phyloP scores from a whole-genome alignment of 2,888 invertebrate genomes.

The Fissipunctia ypsillon region DNA sequence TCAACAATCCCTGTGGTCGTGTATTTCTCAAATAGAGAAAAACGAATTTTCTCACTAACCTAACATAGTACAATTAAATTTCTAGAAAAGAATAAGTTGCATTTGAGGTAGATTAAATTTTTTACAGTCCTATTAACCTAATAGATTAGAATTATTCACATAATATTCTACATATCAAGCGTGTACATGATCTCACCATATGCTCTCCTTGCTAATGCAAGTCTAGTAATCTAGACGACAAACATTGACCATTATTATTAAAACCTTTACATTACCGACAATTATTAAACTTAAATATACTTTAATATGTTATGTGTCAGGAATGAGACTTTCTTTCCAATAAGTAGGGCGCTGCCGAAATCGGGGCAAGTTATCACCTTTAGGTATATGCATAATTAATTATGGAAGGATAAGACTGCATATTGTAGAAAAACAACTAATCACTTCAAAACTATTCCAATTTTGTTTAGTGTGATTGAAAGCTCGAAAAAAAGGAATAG shows the following conservation, averaged over 20 bases:
- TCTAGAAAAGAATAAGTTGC: slow-evolving; percentile 88
- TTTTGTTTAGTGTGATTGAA: slow-evolving; percentile 4
- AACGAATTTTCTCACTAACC: slow-evolving; percentile 86
- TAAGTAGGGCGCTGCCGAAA: slow-evolving; percentile 40
- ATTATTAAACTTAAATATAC: slow-evolving; percentile 69
- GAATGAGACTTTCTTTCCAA: slow-evolving; percentile 53
- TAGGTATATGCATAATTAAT: background rate
- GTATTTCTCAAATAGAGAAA: slow-evolving; percentile 84
- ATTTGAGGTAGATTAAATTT: slow-evolving; percentile 90
- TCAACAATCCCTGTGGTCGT: slow-evolving; percentile 77
- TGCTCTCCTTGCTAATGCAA: slow-evolving; percentile 78
- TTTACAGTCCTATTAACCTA: slow-evolving; percentile 91
- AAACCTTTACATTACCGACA: slow-evolving; percentile 72
- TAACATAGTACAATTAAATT: slow-evolving; percentile 85
- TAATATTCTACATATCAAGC: slow-evolving; percentile 82
- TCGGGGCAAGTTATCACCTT: background rate
- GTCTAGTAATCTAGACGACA: slow-evolving; percentile 81
- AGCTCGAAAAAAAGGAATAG: slow-evolving; percentile 2
- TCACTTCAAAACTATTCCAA: slow-evolving; percentile 26
- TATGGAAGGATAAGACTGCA: background rate
- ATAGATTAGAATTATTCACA: slow-evolving; percentile 89
- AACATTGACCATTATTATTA: slow-evolving; percentile 74
- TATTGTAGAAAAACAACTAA: slow-evolving; percentile 13
- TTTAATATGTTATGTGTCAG: slow-evolving; percentile 62
- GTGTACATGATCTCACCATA: slow-evolving; percentile 83